Percentiles rank a stretch among this genome's conserved stretches.
Evolutionary conservation across 2,888 invertebrate species (phyloP).

Genomic region (Micoletzkya japonica): DNA sequence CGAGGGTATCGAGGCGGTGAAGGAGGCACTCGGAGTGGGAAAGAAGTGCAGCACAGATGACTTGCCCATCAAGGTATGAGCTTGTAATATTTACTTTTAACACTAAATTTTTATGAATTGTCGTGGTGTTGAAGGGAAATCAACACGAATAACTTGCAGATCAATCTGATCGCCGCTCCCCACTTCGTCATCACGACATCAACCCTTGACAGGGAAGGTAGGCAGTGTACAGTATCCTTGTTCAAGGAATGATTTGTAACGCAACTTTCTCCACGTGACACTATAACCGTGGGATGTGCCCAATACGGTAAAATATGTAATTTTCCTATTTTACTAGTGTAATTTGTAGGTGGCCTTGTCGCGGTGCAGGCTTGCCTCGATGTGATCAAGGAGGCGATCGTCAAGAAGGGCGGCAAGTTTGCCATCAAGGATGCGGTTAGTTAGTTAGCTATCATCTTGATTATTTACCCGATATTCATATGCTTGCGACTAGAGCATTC

Average conservation of each 20-base stretch:
- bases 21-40: constrained; percentile 83
- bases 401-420: constrained; percentile 83
- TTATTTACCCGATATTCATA: too few relatives aligned
- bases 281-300: too few relatives aligned
- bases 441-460: not conserved
- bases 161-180: constrained; percentile 97
- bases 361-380: constrained; percentile 86
- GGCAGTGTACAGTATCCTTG: not conserved
- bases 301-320: too few relatives aligned
- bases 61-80: constrained; percentile 81
- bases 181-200: constrained; percentile 98
- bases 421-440: constrained; percentile 89
- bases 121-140: too few relatives aligned
- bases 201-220: constrained; percentile 80
- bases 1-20: constrained; percentile 98
- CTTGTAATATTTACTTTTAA: not conserved
- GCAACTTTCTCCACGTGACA: too few relatives aligned
- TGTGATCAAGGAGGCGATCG: constrained; percentile 81
- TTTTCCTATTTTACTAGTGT: too few relatives aligned
- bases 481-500: too few relatives aligned
- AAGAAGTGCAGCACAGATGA: constrained; percentile 86
- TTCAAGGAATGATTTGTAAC: too few relatives aligned
- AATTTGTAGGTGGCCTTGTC: constrained; percentile 70
- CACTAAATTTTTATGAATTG: not conserved
- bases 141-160: constrained; percentile 67